Conservation (phyloP, 2,797 vertebrate species). For the Semotilus atromaculatus region DNA sequence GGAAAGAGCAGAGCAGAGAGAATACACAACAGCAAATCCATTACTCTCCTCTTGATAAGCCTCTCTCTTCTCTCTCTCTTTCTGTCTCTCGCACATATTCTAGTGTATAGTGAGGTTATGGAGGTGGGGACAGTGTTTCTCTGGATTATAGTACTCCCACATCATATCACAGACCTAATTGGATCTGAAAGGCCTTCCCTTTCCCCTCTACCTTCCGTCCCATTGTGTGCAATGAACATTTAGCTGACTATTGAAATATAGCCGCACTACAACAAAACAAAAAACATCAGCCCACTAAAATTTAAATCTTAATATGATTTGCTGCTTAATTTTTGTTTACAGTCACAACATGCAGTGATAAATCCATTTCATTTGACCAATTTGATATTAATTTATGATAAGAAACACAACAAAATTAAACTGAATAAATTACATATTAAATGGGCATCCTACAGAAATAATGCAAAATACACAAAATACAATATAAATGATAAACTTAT, state of each 20-base stretch:
- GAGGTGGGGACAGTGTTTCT: constrained; percentile 41
- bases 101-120: constrained; percentile 40
- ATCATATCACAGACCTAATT: constrained; percentile 54
- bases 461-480: neutral
- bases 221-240: constrained; percentile 21
- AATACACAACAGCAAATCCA: constrained; percentile 58
- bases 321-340: no score
- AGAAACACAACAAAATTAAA: neutral
- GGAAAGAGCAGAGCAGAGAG: constrained; percentile 46
- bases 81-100: constrained; percentile 27
- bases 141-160: constrained; percentile 58
- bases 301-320: neutral
- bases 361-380: neutral
- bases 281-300: neutral
- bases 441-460: neutral
- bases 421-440: neutral
- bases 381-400: neutral
- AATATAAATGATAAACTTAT: neutral
- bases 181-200: constrained; percentile 43
- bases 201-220: constrained; percentile 21
- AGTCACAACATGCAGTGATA: neutral
- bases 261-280: neutral
- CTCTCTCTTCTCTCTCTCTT: constrained; percentile 45
- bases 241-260: constrained; percentile 15
- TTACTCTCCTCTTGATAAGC: constrained; percentile 55